Base-by-base conservation (phyloP, 2,113 vertebrate genomes). In the Saguinus imperator region DNA sequence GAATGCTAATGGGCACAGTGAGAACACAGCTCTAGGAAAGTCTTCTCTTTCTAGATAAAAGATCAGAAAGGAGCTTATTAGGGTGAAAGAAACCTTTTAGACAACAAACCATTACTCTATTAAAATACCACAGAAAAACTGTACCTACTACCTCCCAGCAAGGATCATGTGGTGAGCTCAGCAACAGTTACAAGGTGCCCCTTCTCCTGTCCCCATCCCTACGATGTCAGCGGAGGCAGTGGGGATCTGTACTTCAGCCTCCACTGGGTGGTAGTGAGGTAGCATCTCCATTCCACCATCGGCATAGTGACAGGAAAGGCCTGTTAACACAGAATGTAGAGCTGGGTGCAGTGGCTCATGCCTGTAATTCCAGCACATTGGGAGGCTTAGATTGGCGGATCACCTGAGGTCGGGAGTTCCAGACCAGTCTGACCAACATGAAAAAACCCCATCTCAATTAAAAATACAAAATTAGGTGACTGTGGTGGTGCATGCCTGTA, bases 321-420 rank as follows among this genome's bases (percentile, higher is more conserved):
- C 12, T 45, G 14, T 43, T 55, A 40, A 61, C 48, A 61, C 3
- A 81, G 52, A 48, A 40, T 32, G 61, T 32, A 64, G 12, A 27
- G 27, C 27, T 0, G 27, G 27, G 12, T 0, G 27, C 0, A 0
- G 27, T 0, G 61, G 12, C 27, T 64, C 5, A 64, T 0, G 12
- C 61, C 27, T 64, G 0, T 64, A 64, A 64, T 64, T 29, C 61
- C 61, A 64, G 61, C 27, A 64, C 12, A 14, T 64, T 64, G 27
- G 61, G 27, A 32, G 27, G 12, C 61, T 13, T 5, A 14, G 12
- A 13, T 2, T 1, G 61, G 6, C 6, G 0, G 27, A 64, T 64
- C 61, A 64, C 12, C 52, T 52, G 61, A 64, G 5, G 61, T 64
- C 27, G 6, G 1, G 61, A 64, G 61, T 14, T 64, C 2, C 10